Evolutionary conservation across 2,888 invertebrate genomes (phyloP).

Genomic region (Orchesella flavescens): DNA sequence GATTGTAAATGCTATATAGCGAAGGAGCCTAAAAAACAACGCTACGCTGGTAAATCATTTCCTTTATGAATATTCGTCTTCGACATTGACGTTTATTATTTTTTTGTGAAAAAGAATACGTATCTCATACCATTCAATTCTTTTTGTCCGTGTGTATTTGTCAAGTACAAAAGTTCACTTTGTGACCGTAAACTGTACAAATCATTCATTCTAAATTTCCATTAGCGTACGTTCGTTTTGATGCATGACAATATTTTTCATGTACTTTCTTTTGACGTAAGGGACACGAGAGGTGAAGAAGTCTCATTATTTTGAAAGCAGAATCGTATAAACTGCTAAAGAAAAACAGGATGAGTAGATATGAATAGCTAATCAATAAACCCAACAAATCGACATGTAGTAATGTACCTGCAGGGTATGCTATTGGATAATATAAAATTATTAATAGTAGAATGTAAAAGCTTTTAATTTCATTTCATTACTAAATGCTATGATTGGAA

Average conservation of each 20-base stretch:
- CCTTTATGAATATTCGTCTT: conserved; percentile 48
- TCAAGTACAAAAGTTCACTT: conserved; percentile 24
- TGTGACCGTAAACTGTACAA: conserved; percentile 8
- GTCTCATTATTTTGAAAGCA: conserved; percentile 39
- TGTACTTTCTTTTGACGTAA: conserved; percentile 37
- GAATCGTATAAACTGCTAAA: neutral
- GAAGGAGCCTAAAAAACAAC: conserved; percentile 4
- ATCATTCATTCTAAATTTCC: too few relatives aligned
- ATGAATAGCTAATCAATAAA: too few relatives aligned
- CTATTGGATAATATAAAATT: too few relatives aligned
- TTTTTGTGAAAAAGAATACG: neutral
- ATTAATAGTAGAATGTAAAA: too few relatives aligned
- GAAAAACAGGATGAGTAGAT: conserved; percentile 22
- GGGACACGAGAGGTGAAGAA: conserved; percentile 40
- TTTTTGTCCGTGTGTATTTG: neutral
- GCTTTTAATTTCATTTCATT: too few relatives aligned
- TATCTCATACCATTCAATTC: neutral
- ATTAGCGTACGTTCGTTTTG: conserved; percentile 8
- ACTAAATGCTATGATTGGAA: too few relatives aligned
- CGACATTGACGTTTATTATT: conserved; percentile 38
- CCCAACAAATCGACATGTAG: too few relatives aligned
- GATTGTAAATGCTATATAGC: too few relatives aligned
- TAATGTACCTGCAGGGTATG: too few relatives aligned
- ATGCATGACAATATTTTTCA: conserved; percentile 52
- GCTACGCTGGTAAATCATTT: conserved; percentile 19